Conservation (phyloP, 2,113 vertebrate species). For the Channa argus region DNA sequence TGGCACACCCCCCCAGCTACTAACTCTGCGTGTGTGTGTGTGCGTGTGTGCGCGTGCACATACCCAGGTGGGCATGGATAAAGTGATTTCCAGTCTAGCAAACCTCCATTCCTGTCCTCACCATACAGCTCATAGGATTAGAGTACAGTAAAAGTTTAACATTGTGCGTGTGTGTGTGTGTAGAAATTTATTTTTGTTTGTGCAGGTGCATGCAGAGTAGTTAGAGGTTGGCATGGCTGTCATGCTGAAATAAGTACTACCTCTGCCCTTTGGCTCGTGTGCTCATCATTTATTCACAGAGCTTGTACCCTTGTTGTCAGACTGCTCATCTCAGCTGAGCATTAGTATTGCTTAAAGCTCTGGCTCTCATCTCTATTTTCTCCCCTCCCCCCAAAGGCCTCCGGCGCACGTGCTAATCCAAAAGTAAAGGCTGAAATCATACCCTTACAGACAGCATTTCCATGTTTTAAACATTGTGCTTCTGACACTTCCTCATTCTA, state of each 20-base stretch:
- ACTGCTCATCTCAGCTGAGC: constrained; percentile 64
- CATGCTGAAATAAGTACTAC: constrained; percentile 44
- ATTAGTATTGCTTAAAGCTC: constrained; percentile 64
- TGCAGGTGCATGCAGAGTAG: neutral
- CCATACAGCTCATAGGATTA: constrained; percentile 32
- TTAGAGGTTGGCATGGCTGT: constrained; percentile 20
- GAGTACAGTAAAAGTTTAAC: constrained; percentile 40
- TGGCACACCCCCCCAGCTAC: constrained; percentile 64
- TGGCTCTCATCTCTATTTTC: constrained; percentile 30
- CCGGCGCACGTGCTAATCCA: constrained; percentile 58
- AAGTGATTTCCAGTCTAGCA: constrained; percentile 36
- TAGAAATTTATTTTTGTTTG: neutral
- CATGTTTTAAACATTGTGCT: constrained; percentile 61
- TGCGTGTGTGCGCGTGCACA: constrained; percentile 10
- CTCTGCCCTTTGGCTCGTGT: constrained; percentile 40
- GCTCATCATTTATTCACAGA: constrained; percentile 67
- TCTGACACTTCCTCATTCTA: constrained; percentile 39
- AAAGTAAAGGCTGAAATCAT: constrained; percentile 39
- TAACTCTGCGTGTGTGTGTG: constrained; percentile 21
- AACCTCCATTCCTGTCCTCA: constrained; percentile 24
- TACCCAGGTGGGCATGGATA: constrained; percentile 34
- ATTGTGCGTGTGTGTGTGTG: neutral
- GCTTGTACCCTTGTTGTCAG: constrained; percentile 62
- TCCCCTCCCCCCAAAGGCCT: constrained; percentile 11
- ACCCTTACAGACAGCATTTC: constrained; percentile 57